Evolutionary conservation across 2,888 invertebrate genomes (phyloP), one percentile per base, ranked within the genome.

Genomic region (Trissoscelio sp.): DNA sequence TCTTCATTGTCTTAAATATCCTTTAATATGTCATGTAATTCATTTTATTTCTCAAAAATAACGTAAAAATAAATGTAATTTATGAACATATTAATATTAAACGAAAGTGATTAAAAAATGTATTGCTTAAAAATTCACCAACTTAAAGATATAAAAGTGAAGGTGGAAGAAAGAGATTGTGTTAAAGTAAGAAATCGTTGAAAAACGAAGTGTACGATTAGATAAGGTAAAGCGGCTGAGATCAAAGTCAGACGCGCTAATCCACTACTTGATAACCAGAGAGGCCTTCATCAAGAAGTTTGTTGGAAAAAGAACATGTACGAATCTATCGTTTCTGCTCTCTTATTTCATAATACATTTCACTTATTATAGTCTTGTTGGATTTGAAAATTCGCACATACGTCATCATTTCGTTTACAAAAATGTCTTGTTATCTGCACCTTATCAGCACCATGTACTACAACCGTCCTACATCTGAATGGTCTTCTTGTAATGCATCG

Each of bases 201-300:
- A 85, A 83, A 74, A 83, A 84, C 83, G 82, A 84, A 85, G 81
- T 69, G 85, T 77, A 88, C 87, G 91, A 91, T 91, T 91, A 91
- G 91, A 91, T 91, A 91, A 91, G 91, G 85, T 86, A 77, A 80
- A 79, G 86, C 87, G 90, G 91, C 87, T 85, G 84, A 91, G 90
- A 91, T 91, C 90, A 91, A 91, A 91, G 90, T 87, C 86, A 85
- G 87, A 87, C 88, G 85, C 90, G 89, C 89, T 91, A 91, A 91
- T 91, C 91, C 91, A 88, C 88, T 89, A 88, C 89, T 90, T 90
- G 91, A 91, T 91, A 91, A 91, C 86, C 87, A 84, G 87, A 84
- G 87, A 88, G 87, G 86, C 87, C 89, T 89, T 89, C 87, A 85
- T 83, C 84, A 84, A 84, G 83, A 67, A 81, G 73, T 79, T 82